These are phyloP conservation scores for Erythrolamprus reginae DNA, from an alignment of 2,113 vertebrate genomes.

Conservation along the genomic window DNA sequence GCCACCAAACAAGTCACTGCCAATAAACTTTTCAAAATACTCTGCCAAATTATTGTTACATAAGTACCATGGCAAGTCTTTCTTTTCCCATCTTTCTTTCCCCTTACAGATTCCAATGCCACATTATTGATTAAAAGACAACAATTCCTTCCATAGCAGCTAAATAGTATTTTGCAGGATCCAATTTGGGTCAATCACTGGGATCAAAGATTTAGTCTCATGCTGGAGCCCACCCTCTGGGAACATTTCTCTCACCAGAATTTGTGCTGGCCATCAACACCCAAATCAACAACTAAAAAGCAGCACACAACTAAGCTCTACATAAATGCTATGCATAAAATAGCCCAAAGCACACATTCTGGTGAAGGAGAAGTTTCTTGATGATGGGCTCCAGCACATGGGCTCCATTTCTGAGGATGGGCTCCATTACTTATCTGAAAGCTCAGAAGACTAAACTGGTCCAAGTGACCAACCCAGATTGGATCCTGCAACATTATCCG, in stretches of 20 bases:
- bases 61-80: background rate
- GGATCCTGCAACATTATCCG: background rate
- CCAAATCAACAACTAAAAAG: background rate
- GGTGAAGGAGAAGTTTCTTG: background rate
- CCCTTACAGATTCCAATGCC: background rate
- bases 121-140: background rate
- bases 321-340: background rate
- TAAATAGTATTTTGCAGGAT: background rate
- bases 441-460: background rate
- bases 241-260: background rate
- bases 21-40: background rate
- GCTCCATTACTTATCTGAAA: background rate
- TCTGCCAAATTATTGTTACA: background rate
- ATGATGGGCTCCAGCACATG: too few relatives aligned
- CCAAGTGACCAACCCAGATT: background rate
- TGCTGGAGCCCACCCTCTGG: background rate
- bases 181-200: background rate
- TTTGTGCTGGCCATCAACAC: background rate
- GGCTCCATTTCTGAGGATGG: too few relatives aligned
- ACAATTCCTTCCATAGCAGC: background rate
- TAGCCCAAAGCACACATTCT: background rate
- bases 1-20: constrained; percentile 16
- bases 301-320: background rate
- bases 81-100: background rate
- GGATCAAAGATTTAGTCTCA: background rate